These are phyloP conservation scores for Campoletis raptor DNA, from an alignment of 2,888 invertebrate species.

Conservation along the genomic window DNA sequence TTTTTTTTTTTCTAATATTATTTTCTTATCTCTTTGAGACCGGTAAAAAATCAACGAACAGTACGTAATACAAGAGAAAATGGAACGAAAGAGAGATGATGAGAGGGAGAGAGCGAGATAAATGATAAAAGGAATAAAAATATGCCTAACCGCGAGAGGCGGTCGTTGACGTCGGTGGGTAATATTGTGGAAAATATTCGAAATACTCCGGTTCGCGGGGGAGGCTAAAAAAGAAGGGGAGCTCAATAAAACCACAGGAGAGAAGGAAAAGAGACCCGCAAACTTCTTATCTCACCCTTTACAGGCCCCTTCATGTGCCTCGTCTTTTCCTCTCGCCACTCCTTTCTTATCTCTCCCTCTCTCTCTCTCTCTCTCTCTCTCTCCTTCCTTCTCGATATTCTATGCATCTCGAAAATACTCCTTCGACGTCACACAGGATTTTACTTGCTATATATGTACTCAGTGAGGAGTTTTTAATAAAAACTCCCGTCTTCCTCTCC, in stretches of 20 bases:
- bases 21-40: conserved; percentile 56
- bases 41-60: conserved; percentile 60
- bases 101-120: background rate
- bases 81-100: conserved; percentile 5
- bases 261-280: conserved; percentile 57
- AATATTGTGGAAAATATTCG: conserved; percentile 67
- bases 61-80: conserved; percentile 52
- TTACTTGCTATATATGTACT: conserved; percentile 11
- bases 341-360: background rate
- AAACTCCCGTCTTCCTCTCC: conserved; percentile 49
- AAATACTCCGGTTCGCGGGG: conserved; percentile 41
- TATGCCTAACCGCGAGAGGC: conserved; percentile 55
- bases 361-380: conserved; percentile 34
- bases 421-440: conserved; percentile 52
- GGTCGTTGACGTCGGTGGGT: conserved; percentile 53
- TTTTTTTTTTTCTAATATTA: conserved; percentile 3
- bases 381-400: conserved; percentile 50
- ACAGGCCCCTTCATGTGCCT: conserved; percentile 45
- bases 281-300: conserved; percentile 65
- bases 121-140: conserved; percentile 29
- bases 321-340: background rate
- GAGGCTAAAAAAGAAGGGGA: background rate
- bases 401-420: conserved; percentile 58
- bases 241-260: conserved; percentile 18
- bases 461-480: conserved; percentile 65